Conservation (phyloP, 1,140 invertebrate genomes). For the Macrotrachela quadricornifera region DNA sequence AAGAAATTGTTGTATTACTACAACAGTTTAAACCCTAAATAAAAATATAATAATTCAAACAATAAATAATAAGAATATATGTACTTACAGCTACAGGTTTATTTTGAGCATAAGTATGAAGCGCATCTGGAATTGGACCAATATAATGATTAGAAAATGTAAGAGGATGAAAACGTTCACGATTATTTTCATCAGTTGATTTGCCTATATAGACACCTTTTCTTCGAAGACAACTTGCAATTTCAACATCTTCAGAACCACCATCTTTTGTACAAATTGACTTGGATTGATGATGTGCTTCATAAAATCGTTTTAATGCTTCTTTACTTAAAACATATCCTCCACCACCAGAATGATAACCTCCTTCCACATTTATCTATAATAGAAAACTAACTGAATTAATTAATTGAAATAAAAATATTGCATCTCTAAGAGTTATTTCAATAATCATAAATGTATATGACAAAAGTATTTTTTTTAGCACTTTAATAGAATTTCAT, state of each 20-base stretch:
- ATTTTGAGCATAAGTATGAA: neutral
- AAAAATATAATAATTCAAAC: constrained; percentile 8
- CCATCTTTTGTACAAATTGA: no score
- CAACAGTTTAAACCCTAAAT: constrained; percentile 70
- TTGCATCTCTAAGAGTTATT: no score
- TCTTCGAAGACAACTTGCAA: neutral
- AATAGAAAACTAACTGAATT: no score
- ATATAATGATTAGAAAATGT: neutral
- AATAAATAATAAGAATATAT: neutral
- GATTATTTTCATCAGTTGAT: neutral
- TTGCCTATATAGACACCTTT: neutral
- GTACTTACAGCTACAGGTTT: neutral
- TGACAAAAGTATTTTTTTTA: no score
- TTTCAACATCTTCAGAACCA: constrained; percentile 2
- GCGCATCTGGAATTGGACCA: neutral
- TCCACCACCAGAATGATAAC: constrained; percentile 12
- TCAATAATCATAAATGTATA: no score
- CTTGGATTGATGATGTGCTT: no score
- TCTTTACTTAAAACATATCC: constrained; percentile 20
- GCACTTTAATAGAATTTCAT: no score
- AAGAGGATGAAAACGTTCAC: neutral
- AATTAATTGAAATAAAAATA: no score
- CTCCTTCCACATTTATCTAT: no score
- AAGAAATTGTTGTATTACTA: constrained; percentile 79
- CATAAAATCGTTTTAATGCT: neutral